These are phyloP conservation scores for Coracopsis vasa DNA, from an alignment of 2,113 vertebrate genomes.

Conservation along the genomic window DNA sequence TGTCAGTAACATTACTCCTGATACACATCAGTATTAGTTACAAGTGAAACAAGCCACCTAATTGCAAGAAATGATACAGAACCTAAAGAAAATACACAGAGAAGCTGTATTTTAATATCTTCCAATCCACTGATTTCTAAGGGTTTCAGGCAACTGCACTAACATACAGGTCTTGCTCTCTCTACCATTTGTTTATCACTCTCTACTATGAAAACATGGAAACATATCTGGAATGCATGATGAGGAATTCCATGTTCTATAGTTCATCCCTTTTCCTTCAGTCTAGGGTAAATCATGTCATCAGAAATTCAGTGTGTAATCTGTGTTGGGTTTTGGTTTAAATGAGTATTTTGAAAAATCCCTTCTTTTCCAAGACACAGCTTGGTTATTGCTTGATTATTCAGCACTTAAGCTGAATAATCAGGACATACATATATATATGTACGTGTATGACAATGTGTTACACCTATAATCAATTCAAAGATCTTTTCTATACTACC, in stretches of 20 bases:
- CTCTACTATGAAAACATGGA: neutral
- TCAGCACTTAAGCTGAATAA: neutral
- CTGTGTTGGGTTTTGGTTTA: neutral
- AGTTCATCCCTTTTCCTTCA: neutral
- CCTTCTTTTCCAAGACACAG: neutral
- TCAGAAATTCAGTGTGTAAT: neutral
- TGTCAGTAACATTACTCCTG: neutral
- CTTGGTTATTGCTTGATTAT: neutral
- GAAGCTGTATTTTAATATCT: neutral
- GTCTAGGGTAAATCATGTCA: neutral
- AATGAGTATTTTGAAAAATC: neutral
- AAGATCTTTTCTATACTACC: neutral
- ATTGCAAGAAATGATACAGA: neutral
- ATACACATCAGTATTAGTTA: neutral
- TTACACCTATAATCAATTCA: neutral
- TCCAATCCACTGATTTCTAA: neutral
- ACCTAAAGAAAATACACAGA: neutral
- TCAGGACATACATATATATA: neutral
- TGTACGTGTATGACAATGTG: neutral
- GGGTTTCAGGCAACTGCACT: neutral
- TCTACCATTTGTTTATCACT: neutral
- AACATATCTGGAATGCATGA: neutral
- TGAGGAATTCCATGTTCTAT: neutral
- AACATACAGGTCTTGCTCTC: neutral
- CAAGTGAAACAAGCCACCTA: neutral